phyloP scores from a whole-genome alignment of 2,797 vertebrate species.

The Cynopterus sphinx region DNA sequence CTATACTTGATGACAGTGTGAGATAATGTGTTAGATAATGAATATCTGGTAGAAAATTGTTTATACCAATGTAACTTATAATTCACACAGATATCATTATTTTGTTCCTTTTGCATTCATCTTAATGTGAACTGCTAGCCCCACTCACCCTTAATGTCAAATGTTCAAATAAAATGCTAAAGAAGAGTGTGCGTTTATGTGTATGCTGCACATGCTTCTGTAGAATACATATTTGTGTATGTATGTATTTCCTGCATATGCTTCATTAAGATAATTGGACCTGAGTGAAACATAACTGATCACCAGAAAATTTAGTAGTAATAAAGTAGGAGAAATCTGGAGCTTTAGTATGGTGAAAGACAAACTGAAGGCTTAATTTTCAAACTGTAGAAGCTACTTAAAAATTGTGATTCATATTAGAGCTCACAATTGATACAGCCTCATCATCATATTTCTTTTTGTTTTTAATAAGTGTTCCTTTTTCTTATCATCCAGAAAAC shows the following conservation, averaged over 20 bases:
- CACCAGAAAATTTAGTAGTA: slow-evolving; percentile 16
- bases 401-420: slow-evolving; percentile 55
- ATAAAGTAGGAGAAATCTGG: slow-evolving; percentile 50
- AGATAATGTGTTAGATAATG: not conserved
- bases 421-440: not conserved
- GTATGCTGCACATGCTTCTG: rapidly evolving
- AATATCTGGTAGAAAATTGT: not conserved
- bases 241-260: not conserved
- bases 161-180: slow-evolving; percentile 28
- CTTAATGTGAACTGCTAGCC: not conserved
- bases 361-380: slow-evolving; percentile 46
- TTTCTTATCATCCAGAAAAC: not conserved
- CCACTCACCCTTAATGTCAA: not conserved
- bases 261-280: slow-evolving; percentile 56
- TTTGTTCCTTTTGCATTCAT: not conserved
- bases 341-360: not conserved
- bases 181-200: not conserved
- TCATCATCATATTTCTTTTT: slow-evolving; percentile 1
- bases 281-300: slow-evolving; percentile 14
- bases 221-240: not conserved
- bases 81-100: not conserved
- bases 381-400: slow-evolving; percentile 40
- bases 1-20: not conserved
- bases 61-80: not conserved
- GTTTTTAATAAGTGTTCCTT: slow-evolving; percentile 25